These are phyloP conservation scores for Apocrypta bakeri DNA, from an alignment of 1,140 invertebrate species.

Conservation along the genomic window DNA sequence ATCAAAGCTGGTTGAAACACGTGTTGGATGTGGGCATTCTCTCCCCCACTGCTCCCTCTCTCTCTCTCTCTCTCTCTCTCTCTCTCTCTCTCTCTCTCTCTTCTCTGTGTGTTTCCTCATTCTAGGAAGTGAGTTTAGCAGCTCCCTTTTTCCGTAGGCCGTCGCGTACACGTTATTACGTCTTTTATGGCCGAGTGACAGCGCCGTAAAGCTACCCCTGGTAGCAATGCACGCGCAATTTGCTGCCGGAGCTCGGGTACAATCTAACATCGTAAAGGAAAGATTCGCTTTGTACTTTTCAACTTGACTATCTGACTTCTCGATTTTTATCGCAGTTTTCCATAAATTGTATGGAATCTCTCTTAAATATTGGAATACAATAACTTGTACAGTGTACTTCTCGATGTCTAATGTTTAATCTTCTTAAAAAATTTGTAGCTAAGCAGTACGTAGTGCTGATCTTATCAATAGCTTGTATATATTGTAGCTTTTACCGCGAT, in stretches of 20 bases:
- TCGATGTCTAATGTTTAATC: too few relatives aligned
- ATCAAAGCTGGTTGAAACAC: background rate
- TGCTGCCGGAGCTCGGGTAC: background rate
- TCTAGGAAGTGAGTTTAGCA: conserved; percentile 9
- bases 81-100: too few relatives aligned
- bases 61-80: too few relatives aligned
- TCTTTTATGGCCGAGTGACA: conserved; percentile 33
- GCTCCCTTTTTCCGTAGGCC: background rate
- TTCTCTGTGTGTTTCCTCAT: too few relatives aligned
- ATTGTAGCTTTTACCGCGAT: too few relatives aligned
- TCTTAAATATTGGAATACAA: background rate
- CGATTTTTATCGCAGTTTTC: background rate
- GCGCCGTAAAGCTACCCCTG: background rate
- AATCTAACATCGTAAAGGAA: conserved; percentile 34
- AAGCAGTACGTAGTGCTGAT: too few relatives aligned
- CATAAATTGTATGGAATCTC: too few relatives aligned
- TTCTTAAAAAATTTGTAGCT: too few relatives aligned
- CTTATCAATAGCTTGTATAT: too few relatives aligned
- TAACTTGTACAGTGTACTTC: too few relatives aligned
- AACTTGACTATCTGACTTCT: background rate
- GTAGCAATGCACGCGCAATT: conserved; percentile 18
- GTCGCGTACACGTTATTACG: conserved; percentile 30
- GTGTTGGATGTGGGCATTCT: background rate
- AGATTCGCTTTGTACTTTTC: conserved; percentile 32
- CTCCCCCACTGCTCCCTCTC: too few relatives aligned